Conservation (phyloP, 35 echinoderm and acorn worm genomes). For the Patiria miniata region DNA sequence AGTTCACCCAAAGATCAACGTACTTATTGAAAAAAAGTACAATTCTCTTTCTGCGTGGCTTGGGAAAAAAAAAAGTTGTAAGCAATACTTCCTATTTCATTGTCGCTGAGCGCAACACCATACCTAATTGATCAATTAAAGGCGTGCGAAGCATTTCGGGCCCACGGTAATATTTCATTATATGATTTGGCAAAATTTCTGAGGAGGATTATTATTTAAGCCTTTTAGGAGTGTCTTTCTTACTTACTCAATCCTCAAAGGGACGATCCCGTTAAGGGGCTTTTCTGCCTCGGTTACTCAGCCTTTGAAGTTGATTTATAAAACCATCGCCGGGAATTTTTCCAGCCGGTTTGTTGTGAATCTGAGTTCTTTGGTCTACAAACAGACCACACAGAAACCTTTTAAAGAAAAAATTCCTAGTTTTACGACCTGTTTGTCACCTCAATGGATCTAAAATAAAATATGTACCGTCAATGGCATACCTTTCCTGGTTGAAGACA, state of each 20-base stretch:
- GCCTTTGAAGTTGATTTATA: neutral
- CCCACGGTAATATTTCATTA: neutral
- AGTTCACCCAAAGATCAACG: neutral
- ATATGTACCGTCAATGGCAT: too few relatives aligned
- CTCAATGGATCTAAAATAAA: too few relatives aligned
- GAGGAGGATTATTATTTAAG: neutral
- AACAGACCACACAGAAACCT: too few relatives aligned
- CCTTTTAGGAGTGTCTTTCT: neutral
- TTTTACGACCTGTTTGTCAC: too few relatives aligned
- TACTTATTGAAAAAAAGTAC: constrained; percentile 1
- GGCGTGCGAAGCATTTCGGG: neutral
- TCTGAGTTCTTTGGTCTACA: too few relatives aligned
- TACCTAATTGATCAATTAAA: constrained; percentile 5
- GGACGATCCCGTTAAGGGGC: neutral
- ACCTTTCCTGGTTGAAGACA: too few relatives aligned
- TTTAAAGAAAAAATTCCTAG: too few relatives aligned
- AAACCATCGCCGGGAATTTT: neutral
- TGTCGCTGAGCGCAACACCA: neutral
- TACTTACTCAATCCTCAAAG: too few relatives aligned
- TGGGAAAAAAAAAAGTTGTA: neutral
- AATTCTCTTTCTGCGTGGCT: neutral
- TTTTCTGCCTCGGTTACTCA: constrained; percentile 1
- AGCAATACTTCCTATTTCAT: constrained; percentile 8
- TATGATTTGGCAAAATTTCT: neutral
- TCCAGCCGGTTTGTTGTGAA: too few relatives aligned